Percentiles rank a stretch among this genome's conserved stretches.
Evolutionary conservation across 2,113 vertebrate species (phyloP).

Genomic region (Furnarius figulus): DNA sequence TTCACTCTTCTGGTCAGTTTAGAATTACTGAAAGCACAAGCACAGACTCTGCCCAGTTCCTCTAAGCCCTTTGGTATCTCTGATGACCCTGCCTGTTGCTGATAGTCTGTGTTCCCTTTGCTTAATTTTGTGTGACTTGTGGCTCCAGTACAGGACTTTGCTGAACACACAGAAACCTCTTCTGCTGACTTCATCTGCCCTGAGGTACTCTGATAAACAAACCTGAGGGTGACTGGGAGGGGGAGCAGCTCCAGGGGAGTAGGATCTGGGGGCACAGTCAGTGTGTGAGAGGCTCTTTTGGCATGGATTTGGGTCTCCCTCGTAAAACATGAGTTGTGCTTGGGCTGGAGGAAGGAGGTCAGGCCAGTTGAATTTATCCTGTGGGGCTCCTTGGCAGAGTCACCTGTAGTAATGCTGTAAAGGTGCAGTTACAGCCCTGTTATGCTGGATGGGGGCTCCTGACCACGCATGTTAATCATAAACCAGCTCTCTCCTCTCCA

Average conservation of each 20-base stretch:
- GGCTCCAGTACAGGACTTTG: not conserved
- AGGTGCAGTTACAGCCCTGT: not conserved
- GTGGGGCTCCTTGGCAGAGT: not conserved
- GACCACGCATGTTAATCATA: not conserved
- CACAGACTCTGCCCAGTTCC: not conserved
- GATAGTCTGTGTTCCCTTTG: not conserved
- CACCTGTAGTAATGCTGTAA: not conserved
- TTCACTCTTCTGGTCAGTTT: not conserved
- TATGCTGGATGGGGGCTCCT: not conserved
- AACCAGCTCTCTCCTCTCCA: not conserved
- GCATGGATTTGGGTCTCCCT: not conserved
- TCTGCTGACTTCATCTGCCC: not conserved
- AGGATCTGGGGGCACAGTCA: rapidly evolving
- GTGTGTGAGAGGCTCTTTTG: not conserved
- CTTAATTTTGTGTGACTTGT: not conserved
- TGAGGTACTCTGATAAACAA: not conserved
- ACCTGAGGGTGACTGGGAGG: not conserved
- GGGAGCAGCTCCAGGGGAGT: not conserved
- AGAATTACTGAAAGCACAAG: not conserved
- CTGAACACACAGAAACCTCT: not conserved
- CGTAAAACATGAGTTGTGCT: rapidly evolving
- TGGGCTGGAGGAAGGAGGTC: not conserved
- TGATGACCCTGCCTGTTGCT: not conserved
- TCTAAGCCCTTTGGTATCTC: not conserved
- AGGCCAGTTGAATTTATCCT: not conserved